Base-by-base conservation (phyloP, 2,797 vertebrate genomes). In the Coendou prehensilis region DNA sequence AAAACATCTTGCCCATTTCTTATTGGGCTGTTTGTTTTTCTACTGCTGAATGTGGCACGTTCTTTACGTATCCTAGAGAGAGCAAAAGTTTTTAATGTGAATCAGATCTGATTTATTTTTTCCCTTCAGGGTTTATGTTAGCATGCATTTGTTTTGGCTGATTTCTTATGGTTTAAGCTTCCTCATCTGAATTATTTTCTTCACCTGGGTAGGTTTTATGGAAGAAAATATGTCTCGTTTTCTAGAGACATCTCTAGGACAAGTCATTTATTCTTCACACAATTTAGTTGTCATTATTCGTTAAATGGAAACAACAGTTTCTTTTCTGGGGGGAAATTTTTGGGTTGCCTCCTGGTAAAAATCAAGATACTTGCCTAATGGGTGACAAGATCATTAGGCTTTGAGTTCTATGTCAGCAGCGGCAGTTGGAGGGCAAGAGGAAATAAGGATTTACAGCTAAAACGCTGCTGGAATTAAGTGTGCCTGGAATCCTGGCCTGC, bases 121-220 rank as follows among this genome's bases (percentile, higher is more conserved):
- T 75, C 47, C 33, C 15, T 91, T 91, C 63, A 54, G 37, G 17
- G 26, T 56, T 93, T 54, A 7, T 56, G 14, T 50, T 86, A 90
- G 69, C 18, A 73, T 61, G 59, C 87, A 26, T 73, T 94, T 95
- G 64, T 92, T 94, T 85, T 82, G 20, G 14, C 80, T 93, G 22
- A 78, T 71, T 87, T 9, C 23, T 75, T 76, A 8, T 83, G 88
- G 15, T 59, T 90, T 64, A 83, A 96, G n/a, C 0, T 6, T 88
- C 45, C 30, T 84, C 79, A 37, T 56, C 22, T 37, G 85, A 37
- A 83, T 92, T 69, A 73, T 94, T 89, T 85, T 90, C 76, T 94
- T 87, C 8, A 82, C 33, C 17, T 7, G 45, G 13, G 28, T 71
- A 85, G 17, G 61, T 64, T 93, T 78, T 90, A 22, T 50, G 9